Percentiles rank a stretch among this genome's conserved stretches.
phyloP scores from a whole-genome alignment of 2,113 vertebrate species.

The Rousettus leschenaultii region DNA sequence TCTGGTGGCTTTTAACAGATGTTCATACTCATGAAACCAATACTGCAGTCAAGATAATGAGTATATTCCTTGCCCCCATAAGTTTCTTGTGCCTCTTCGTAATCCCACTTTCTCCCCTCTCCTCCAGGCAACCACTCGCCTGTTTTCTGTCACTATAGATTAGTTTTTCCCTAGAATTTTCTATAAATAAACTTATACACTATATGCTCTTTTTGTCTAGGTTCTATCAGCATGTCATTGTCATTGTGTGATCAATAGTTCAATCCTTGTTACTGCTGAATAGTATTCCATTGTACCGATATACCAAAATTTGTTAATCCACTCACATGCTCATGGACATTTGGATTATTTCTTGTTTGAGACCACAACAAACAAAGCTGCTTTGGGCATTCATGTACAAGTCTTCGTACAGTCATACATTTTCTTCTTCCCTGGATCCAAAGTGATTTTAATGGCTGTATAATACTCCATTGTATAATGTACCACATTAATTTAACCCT shows the following conservation, averaged over 20 bases:
- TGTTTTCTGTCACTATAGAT: not conserved
- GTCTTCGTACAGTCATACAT: not conserved
- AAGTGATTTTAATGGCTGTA: not conserved
- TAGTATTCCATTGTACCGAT: not conserved
- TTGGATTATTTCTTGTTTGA: not conserved
- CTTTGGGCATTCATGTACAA: not conserved
- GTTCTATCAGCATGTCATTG: not conserved
- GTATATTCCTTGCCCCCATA: not conserved
- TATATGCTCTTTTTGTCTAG: not conserved
- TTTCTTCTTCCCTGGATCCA: conserved; percentile 17
- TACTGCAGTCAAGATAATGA: not conserved
- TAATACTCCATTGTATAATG: not conserved
- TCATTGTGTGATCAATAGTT: not conserved
- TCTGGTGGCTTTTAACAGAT: not conserved
- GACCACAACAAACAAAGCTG: not conserved
- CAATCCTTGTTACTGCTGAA: not conserved
- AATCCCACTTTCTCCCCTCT: not conserved
- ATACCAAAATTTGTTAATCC: not conserved
- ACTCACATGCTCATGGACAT: not conserved
- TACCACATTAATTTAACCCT: not conserved
- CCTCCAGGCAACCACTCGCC: not conserved
- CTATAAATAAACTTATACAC: not conserved
- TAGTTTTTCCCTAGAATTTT: not conserved
- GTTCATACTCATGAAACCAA: not conserved
- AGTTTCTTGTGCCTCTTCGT: not conserved